Evolutionary conservation across 2,888 invertebrate genomes (phyloP), one percentile per base, ranked within the genome.

Genomic region (Pandemis corylana): DNA sequence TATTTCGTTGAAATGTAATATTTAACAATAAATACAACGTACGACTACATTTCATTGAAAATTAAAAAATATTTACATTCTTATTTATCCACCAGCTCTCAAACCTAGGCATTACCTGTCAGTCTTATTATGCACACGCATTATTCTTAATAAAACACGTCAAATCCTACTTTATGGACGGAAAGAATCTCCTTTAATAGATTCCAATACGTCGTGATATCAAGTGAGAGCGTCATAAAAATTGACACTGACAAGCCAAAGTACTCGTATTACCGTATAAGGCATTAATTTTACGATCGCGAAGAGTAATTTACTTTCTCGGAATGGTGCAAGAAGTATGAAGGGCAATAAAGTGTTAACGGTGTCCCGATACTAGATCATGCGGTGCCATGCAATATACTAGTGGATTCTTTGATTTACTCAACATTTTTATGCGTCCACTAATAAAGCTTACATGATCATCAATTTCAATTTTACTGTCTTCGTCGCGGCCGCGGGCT

Each of bases 401-500:
- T 80, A 81, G 83, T 82, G 80, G 80, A 81, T 78, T 85, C 81
- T 88, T 90, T 90, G 89, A 90, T 91, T 91, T 92, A 92, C 87
- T 87, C 78, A 80, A 85, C 85, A 85, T 91, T 91, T 91, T 93
- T 90, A 91, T 89, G 87, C 83, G 81, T 83, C 86, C 77, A 83
- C 89, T 90, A 90, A 91, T 92, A 93, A 94, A 90, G 85, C 91
- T 90, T 90, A 92, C 91, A 89, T 87, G 89, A 89, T 88, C 91
- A 90, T 93, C 89, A 93, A 92, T 93, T 92, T 90, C 87, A 89
- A 89, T 91, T 93, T 93, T 89, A 93, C 85, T 89, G 85, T 87
- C 84, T 80, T 78, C 80, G 81, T 80, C 78, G 77, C 80, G 79
- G 83, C 86, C 87, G 76, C 80, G 78, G 86, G 90, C 91, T 88